Base-by-base conservation (phyloP, 35 echinoderm and acorn worm species). In the Nesometra sesokonis region DNA sequence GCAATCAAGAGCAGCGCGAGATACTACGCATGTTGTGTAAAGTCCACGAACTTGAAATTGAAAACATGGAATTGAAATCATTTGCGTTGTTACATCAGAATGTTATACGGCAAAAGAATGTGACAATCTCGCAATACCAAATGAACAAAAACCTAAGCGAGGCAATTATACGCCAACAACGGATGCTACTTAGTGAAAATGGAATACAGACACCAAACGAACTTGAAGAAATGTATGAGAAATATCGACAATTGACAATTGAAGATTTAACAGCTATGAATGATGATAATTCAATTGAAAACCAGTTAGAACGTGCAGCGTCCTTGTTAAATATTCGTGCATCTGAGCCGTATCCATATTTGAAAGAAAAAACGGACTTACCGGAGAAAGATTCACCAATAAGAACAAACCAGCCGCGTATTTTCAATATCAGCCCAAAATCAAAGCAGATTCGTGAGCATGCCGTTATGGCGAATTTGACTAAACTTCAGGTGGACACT, bases 1-100 rank as follows among this genome's bases (percentile, higher is more conserved):
- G 89, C 77, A 99, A 85, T 78, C 93, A 94, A 46, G 96, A 99
- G 84, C 96, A 99, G 76, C 84, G 93, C 39, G 96, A 99, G 67
- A 89, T 99, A 17, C 86, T 99, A 47, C 91, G 82, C 31, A 93
- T 99, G 90, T 86, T 99, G 36, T 99, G 96, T 37, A 99, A 93
- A 82, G 96, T 99, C 4, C 96, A 99, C 86, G 96, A 97, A 77
- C 43, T 99, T 33, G 96, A 99, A 79, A 89, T 99, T 83, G 96
- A 99, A 81, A 99, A 93, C 92, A 94, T 38, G n/a, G 81, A 83
- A 37, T 23, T 83, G 34, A 35, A 83, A 38, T 36, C 81, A 35
- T 83, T 38, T 35, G 81, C 81, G 15, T 23, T 83, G 11, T 37
- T 83, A 9, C 33, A 39, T 17, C 34, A 83, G 8, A 83, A 83